These are phyloP conservation scores for Rhopalosiphum nymphaeae DNA, from an alignment of 2,888 invertebrate genomes.

Conservation along the genomic window DNA sequence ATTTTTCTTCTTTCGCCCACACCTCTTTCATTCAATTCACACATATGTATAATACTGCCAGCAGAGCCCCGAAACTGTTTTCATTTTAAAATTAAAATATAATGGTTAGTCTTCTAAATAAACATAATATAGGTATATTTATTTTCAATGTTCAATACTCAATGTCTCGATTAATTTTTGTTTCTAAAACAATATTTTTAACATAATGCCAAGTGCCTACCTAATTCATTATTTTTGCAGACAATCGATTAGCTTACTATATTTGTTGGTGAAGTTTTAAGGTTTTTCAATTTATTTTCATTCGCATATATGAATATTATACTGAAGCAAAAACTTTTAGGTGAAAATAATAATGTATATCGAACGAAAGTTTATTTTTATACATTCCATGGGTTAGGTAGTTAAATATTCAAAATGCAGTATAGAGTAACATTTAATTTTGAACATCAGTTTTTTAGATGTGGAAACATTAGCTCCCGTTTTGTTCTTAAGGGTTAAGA, in stretches of 20 bases:
- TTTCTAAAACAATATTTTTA: not conserved
- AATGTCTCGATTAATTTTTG: not conserved
- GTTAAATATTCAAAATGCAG: not conserved
- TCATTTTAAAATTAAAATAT: not conserved
- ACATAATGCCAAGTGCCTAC: not conserved
- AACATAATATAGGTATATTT: not conserved
- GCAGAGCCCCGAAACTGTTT: not conserved
- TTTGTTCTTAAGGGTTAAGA: not conserved
- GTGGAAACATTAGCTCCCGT: not conserved
- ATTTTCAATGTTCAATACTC: not conserved
- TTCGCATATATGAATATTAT: not conserved
- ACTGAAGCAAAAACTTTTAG: not conserved
- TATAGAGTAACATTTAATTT: not conserved
- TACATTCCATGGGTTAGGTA: not conserved
- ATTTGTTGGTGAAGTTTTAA: not conserved
- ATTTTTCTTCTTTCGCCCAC: not conserved
- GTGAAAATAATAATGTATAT: not conserved
- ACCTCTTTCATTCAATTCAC: not conserved
- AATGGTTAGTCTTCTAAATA: not conserved
- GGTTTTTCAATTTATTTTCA: not conserved
- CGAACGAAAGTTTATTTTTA: not conserved
- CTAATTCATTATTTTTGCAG: not conserved
- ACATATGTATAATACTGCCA: not conserved
- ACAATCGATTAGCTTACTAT: not conserved
- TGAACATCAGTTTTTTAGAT: not conserved